Conservation (phyloP, 2,797 vertebrate genomes). For the Notamacropus eugenii region DNA sequence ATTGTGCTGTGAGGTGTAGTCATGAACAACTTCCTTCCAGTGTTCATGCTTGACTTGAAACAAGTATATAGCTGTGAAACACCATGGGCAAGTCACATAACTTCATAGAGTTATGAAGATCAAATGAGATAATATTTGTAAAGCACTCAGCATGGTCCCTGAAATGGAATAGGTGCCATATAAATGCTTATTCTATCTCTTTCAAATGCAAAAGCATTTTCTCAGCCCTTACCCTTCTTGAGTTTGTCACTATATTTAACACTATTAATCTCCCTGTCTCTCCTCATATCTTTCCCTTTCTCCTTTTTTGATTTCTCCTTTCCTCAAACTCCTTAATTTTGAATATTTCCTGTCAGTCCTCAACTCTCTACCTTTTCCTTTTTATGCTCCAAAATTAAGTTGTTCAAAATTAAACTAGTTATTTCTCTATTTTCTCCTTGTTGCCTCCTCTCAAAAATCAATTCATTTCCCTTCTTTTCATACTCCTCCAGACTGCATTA, state of each 20-base stretch:
- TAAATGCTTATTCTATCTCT: not conserved
- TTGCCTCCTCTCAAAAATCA: conserved; percentile 26
- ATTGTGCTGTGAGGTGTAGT: not conserved
- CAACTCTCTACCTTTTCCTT: not conserved
- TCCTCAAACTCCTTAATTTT: not conserved
- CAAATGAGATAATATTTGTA: not conserved
- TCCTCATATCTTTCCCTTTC: not conserved
- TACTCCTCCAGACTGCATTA: not conserved
- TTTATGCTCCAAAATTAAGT: not conserved
- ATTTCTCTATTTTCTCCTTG: not conserved
- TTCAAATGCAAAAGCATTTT: not conserved
- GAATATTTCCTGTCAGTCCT: not conserved
- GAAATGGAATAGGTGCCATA: not conserved
- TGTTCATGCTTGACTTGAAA: not conserved
- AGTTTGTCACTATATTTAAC: not conserved
- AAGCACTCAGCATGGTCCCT: not conserved
- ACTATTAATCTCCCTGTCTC: not conserved
- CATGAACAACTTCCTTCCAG: not conserved
- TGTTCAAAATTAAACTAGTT: conserved; percentile 15
- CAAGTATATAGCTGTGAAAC: not conserved
- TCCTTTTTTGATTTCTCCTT: not conserved
- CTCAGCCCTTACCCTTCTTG: not conserved
- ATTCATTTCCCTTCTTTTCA: conserved; percentile 20
- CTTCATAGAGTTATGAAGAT: not conserved
- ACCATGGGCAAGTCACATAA: not conserved